These are phyloP conservation scores for Spicauda simplicius DNA, from an alignment of 2,888 invertebrate species.

Conservation along the genomic window DNA sequence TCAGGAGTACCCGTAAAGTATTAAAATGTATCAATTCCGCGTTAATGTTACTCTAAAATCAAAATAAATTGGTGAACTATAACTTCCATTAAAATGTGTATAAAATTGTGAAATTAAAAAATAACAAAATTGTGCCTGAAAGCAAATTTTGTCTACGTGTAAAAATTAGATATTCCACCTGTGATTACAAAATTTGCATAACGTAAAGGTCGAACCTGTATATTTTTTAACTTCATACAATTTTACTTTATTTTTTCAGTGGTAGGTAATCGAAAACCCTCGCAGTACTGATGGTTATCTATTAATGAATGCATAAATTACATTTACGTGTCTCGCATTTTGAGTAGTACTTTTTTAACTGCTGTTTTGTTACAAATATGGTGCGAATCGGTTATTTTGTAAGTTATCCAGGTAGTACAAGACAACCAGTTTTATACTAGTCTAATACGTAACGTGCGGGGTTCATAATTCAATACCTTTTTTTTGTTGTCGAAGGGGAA, in stretches of 20 bases:
- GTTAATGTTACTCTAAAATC: too few relatives aligned
- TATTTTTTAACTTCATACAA: neutral
- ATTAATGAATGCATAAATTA: conserved; percentile 28
- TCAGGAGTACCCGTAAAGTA: too few relatives aligned
- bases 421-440: too few relatives aligned
- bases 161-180: neutral
- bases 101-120: too few relatives aligned
- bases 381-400: neutral
- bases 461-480: too few relatives aligned
- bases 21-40: too few relatives aligned
- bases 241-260: conserved; percentile 8
- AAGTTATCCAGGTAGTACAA: too few relatives aligned
- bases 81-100: too few relatives aligned
- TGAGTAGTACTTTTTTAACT: neutral
- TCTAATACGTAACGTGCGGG: too few relatives aligned
- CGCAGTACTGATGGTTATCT: conserved; percentile 16
- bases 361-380: neutral
- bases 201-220: neutral
- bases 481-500: too few relatives aligned
- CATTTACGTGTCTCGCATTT: conserved; percentile 10
- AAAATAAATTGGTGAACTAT: too few relatives aligned
- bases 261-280: conserved; percentile 10
- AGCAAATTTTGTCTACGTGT: neutral
- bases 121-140: too few relatives aligned
- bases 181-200: neutral